Conservation (phyloP, 2,113 vertebrate species). For the Psittacara wagleri region DNA sequence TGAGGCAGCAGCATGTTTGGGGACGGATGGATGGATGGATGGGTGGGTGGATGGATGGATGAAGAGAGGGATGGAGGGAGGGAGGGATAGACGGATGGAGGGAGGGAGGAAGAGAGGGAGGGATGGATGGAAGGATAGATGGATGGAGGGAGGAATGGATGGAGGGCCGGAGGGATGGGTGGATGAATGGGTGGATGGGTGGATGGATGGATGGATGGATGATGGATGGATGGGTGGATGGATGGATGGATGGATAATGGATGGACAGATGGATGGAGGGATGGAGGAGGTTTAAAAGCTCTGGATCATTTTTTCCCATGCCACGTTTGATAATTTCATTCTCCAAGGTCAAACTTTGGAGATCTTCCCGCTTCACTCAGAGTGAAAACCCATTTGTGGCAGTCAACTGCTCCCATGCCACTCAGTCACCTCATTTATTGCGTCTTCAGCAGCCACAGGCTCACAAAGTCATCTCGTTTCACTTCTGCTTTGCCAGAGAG, state of each 20-base stretch:
- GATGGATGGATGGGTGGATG: not conserved
- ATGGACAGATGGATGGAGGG: not conserved
- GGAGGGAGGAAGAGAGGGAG: not conserved
- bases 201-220: not conserved
- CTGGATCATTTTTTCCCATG: conserved; percentile 1
- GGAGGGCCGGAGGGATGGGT: too few species aligned
- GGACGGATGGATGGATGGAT: not conserved
- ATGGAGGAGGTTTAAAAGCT: not conserved
- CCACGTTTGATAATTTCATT: conserved; percentile 8
- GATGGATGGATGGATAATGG: not conserved
- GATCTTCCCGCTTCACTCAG: not conserved
- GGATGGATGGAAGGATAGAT: not conserved
- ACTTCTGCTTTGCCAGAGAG: not conserved
- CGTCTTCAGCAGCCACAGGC: not conserved
- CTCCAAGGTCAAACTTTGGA: conserved; percentile 1
- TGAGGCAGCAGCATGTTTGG: rapidly evolving
- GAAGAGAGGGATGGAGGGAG: not conserved
- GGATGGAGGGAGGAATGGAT: not conserved
- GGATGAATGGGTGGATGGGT: not conserved
- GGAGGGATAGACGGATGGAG: not conserved
- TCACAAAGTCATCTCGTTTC: not conserved
- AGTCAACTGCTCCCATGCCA: not conserved
- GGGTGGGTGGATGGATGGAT: not conserved
- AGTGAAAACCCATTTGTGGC: conserved; percentile 13
- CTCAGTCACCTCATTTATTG: not conserved